phyloP scores from a whole-genome alignment of 2,888 invertebrate species.

The Brachypterus glaber region DNA sequence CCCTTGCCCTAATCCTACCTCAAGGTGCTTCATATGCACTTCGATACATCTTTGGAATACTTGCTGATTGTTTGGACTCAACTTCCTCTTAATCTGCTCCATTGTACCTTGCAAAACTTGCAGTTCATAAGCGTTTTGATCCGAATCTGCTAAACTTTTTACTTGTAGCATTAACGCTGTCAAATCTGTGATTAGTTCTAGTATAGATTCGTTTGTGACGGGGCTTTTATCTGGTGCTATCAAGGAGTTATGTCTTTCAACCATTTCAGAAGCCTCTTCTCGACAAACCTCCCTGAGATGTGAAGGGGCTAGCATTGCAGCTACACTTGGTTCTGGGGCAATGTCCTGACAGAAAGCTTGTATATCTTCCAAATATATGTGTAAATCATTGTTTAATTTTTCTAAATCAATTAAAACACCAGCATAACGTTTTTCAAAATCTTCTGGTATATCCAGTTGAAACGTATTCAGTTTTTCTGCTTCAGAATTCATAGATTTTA shows the following conservation, averaged over 20 bases:
- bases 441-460: constrained; percentile 67
- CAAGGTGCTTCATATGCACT: constrained; percentile 83
- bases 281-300: constrained; percentile 79
- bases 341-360: constrained; percentile 77
- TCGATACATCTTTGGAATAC: constrained; percentile 83
- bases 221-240: constrained; percentile 48
- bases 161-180: constrained; percentile 86
- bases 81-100: constrained; percentile 74
- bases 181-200: constrained; percentile 75
- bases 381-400: constrained; percentile 79
- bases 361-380: constrained; percentile 75
- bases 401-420: constrained; percentile 80
- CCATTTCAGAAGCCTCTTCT: constrained; percentile 73
- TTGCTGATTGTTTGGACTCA: constrained; percentile 64
- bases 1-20: constrained; percentile 53
- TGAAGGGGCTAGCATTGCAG: constrained; percentile 81
- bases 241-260: constrained; percentile 58
- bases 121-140: constrained; percentile 83
- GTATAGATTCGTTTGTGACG: constrained; percentile 49
- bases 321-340: constrained; percentile 76
- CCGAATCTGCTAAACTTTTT: constrained; percentile 66
- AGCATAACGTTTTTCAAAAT: constrained; percentile 88
- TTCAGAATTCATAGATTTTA: constrained; percentile 82
- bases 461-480: constrained; percentile 80
- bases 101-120: constrained; percentile 86